Evolutionary conservation across 2,888 invertebrate species (phyloP), one percentile per base, ranked within the genome.

Genomic region (Sipunculus nudus): DNA sequence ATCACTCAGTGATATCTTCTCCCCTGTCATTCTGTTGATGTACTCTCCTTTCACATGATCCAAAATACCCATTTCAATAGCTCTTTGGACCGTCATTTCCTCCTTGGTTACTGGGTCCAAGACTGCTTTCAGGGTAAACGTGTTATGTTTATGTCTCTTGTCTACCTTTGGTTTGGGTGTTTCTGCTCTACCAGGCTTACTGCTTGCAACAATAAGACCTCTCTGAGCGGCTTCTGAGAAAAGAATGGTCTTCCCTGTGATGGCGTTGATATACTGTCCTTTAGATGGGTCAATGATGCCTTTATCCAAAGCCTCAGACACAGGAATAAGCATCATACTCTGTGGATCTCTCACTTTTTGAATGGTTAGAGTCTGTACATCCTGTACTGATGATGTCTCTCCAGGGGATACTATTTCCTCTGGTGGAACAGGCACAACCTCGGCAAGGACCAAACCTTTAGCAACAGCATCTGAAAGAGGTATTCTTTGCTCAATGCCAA

Each of bases 31-130:
- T 88, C 71, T 74, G 59, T 83, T 77, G 25, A 60, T 69, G 62
- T 96, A 83, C 88, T 88, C 78, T 89, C 91, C 78, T 83, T 91
- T 90, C 80, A 94, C 92, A 2, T 94, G 92, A 77, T 96, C 95
- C 81, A 90, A 90, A 53, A 96, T 88, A 80, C 96, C 94, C 75
- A 90, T 89, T 79, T 93, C 93, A 75, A 96, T 94, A 31, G 95
- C 95, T 87, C 96, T 94, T 67, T 94, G 84, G 67, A 97, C 87
- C n/a, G 94, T 92, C 38, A 96, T 87, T 79, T 91, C 89, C 70
- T 81, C 81, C 28, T 85, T 84, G 28, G 85, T 86, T 89, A 91
- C 87, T 68, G 86, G 84, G 74, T 92, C 91, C 47, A 89, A 88
- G 75, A 93, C 91, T 63, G 76, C 75, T 40, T 75, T 76, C n/a